Evolutionary conservation across 2,888 invertebrate genomes (phyloP), one percentile per base, ranked within the genome.

Genomic region (Fissipunctia ypsillon): DNA sequence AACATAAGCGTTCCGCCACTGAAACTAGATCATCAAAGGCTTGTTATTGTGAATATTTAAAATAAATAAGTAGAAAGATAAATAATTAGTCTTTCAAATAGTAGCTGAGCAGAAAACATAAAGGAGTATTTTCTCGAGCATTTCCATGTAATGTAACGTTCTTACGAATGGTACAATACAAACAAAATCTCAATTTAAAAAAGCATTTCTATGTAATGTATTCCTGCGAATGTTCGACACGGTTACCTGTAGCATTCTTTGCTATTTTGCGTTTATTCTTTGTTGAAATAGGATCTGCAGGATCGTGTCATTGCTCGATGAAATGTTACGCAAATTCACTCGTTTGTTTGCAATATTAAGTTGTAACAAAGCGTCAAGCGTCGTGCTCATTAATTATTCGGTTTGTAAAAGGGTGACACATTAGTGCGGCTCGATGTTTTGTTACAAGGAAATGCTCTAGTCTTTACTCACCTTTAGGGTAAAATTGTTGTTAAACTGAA

Each of bases 401-500:
- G 25, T 60, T 25, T 19, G 3, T 25, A 4, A 41, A 25, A 60
- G 19, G 19, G 38, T 60, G 25, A 60, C 38, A 19, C n/a, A 38
- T 41, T 41, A 61, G 25, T 41, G 19, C 38, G 2, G n/a, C 10
- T 25, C 10, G 0, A 25, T 25, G 10, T 41, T 41, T 60, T 41
- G 25, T 41, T 25, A 61, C 61, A 14, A 7, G 12, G 19, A 28
- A 28, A 63, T 61, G 12, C 3, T 61, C 19, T 1, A 43, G 19
- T 63, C 1, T 43, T 28, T 43, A 28, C 14, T 28, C 22, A 16
- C 22, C 28, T 45, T 48, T n/a, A n/a, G 16, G 28, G 9, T 52
- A 28, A 54, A 45, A 35, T 73, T n/a, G 60, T 50, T 50, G 35
- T 69, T 66, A 41, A 66, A 57, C 56, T 28, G 41, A 54, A 54